Conservation (phyloP, 2,797 vertebrate species). For the Eulemur mongoz region DNA sequence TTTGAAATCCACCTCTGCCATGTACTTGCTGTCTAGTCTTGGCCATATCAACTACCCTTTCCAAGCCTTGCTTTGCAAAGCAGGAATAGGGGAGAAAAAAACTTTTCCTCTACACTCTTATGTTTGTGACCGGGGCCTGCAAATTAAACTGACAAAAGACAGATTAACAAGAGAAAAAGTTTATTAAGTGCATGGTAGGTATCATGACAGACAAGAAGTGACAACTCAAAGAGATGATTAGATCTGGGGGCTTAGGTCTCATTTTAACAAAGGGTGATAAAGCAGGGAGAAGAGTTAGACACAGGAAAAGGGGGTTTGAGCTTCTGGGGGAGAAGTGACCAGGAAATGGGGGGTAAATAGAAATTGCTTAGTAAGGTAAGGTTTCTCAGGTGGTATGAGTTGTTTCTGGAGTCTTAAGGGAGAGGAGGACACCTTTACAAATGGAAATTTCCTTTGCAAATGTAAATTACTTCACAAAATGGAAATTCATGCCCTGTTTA, state of each 20-base stretch:
- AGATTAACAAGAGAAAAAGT: background rate
- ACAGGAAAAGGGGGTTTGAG: background rate
- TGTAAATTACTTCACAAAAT: no score
- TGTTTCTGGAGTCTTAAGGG: background rate
- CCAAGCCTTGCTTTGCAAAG: background rate
- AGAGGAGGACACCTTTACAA: background rate
- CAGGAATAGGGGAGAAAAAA: background rate
- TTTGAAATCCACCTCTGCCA: background rate
- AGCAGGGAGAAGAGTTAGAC: background rate
- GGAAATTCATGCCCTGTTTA: background rate
- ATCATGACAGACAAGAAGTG: no score
- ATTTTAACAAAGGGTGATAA: background rate
- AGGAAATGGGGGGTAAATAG: background rate
- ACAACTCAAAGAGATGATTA: no score
- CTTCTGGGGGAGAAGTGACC: background rate
- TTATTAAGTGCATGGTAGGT: no score
- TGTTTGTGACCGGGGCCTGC: background rate
- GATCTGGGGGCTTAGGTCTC: background rate
- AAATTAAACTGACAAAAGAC: background rate
- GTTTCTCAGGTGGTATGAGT: background rate
- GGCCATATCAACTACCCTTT: fast-evolving
- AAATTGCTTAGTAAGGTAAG: background rate
- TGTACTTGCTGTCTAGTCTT: no score
- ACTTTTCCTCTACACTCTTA: background rate
- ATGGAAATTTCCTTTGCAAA: background rate